Evolutionary conservation across 2,888 invertebrate genomes (phyloP), one percentile per base, ranked within the genome.

Genomic region (Trypoxylon attenuatum): DNA sequence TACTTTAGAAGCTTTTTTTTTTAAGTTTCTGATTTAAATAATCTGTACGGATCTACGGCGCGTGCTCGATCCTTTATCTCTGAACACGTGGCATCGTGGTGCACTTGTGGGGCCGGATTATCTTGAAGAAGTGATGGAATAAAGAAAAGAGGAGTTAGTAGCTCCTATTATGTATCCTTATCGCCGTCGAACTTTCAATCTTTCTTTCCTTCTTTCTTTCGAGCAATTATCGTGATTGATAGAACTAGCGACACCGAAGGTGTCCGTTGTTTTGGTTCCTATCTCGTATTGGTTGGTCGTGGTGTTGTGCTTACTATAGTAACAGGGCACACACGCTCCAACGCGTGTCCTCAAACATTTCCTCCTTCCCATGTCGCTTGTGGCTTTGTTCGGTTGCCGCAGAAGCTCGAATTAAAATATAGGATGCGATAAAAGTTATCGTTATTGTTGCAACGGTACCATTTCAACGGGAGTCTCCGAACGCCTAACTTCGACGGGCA

Each of bases 381-480:
- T 10, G 73, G 73, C 67, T 64, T 67, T 33, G 5, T 59, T 39
- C 15, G 41, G 39, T 56, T 43, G 49, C 23, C 19, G 25, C 21
- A 15, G n/a, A 43, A n/a, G 5, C 39, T 18, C n/a, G 6, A 23
- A 56, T 58, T 29, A 25, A 42, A 59, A 65, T 55, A 47, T 25
- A 38, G 50, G 43, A 38, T 56, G 39, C 46, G 64, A 62, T 71
- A 69, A 64, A 23, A 8, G 43, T 59, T 53, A 54, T 68, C 59
- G 45, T 61, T 42, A 39, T 43, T 65, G 27, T 47, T 39, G 6
- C 15, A 10, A 21, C 38, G 33, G 23, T n/a, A 19, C 16, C 50
- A 15, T 2, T 60, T 8, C 19, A 33, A 53, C 27, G 21, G 18
- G 18, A 4, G 43, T 43, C 41, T 21, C 15, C 10, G 10, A 38